Base-by-base conservation (phyloP, 2,888 invertebrate species). In the Lasioglossum calceatum region DNA sequence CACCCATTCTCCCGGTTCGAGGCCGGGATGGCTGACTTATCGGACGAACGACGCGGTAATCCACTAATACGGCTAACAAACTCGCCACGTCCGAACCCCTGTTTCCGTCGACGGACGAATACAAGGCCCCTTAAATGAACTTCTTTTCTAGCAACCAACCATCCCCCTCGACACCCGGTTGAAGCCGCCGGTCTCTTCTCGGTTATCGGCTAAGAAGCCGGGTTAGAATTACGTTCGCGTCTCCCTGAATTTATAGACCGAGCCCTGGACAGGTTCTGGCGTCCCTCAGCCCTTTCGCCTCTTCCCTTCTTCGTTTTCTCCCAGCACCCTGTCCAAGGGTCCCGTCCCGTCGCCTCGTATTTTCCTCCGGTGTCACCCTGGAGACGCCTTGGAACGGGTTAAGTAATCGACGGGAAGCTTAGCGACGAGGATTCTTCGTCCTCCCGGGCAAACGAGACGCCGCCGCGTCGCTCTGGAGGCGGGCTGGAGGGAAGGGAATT, bases 61-160 rank as follows among this genome's bases (percentile, higher is more conserved):
- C 89, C 89, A 78, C 82, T 92, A 93, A 93, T 91, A 91, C 90
- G 89, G 90, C 91, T 91, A 92, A 93, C 94, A 93, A 93, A 92
- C 93, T 93, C 89, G 86, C 87, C 90, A 89, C 91, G 87, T 89
- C 90, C 90, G 89, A 92, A 89, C 90, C 90, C 23, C 87, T 79
- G 77, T 79, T 79, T 50, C 73, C 76, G 32, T 70, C 36, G 67
- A 36, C n/a, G 64, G 39, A n/a, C 70, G 80, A 71, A 70, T 67
- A 47, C 85, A 73, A 54, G 70, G 7, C 87, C 90, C 88, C 88
- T 90, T 92, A 92, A 93, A 91, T 91, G 88, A 91, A 92, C 90
- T 92, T 91, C 87, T 92, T 67, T 67, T 91, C 85, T 77, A 61
- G 58, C 16, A 14, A 12, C n/a, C 47, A 44, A 44, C 44, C 14